Conservation (phyloP, 2,113 vertebrate species). For the Siphamia tubifer region DNA sequence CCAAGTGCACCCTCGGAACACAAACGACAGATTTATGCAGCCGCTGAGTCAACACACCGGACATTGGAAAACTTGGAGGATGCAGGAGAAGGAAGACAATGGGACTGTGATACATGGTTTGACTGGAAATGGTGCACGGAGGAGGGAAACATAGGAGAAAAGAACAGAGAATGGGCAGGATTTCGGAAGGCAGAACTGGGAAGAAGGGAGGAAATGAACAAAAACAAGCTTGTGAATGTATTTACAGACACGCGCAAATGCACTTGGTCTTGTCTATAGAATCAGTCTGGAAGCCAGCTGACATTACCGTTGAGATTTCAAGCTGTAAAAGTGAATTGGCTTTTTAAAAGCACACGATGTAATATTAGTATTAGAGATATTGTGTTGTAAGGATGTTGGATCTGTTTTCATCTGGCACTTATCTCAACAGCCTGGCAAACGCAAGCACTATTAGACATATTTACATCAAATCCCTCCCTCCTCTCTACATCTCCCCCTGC, state of each 20-base stretch:
- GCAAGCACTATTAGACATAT: conserved; percentile 47
- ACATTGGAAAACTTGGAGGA: conserved; percentile 25
- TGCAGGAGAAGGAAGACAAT: conserved; percentile 36
- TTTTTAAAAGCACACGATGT: conserved; percentile 15
- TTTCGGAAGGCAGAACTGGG: conserved; percentile 11
- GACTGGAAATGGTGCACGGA: conserved; percentile 36
- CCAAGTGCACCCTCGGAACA: not conserved
- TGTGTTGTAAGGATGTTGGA: conserved; percentile 34
- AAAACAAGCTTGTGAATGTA: conserved; percentile 33
- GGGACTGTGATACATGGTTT: conserved; percentile 24
- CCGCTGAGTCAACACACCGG: conserved; percentile 51
- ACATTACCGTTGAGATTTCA: conserved; percentile 9
- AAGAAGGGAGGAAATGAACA: conserved; percentile 1
- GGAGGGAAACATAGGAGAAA: not conserved
- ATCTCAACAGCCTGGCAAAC: conserved; percentile 38
- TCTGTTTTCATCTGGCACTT: conserved; percentile 41
- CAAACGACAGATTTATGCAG: conserved; percentile 11
- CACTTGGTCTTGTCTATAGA: not conserved
- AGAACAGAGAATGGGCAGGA: not conserved
- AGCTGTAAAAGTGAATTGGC: conserved; percentile 21
- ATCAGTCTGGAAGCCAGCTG: not conserved
- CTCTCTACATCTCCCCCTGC: conserved; percentile 13
- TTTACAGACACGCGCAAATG: conserved; percentile 12
- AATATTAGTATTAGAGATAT: conserved; percentile 18
- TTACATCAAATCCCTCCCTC: conserved; percentile 47